Base-by-base conservation (phyloP, 2,888 invertebrate species). In the Polydrusus tereticollis region DNA sequence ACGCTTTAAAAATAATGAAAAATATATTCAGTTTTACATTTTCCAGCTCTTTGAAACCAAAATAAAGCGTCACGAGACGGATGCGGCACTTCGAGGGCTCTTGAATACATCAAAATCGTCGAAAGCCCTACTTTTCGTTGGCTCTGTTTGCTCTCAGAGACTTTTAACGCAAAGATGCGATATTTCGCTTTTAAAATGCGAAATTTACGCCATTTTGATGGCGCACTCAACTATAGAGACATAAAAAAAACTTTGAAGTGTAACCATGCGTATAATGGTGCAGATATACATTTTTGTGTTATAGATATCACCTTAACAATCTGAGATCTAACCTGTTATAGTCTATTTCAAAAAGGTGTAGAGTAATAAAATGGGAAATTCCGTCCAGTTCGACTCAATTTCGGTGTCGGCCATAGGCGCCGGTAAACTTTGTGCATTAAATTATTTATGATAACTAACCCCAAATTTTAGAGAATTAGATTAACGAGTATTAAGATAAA, bases 61-160 rank as follows among this genome's bases (percentile, higher is more conserved):
- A 73, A 73, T 73, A 73, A 69, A 73, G 73, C 69, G 70, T 62
- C 67, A 67, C 47, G 73, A 70, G 73, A 70, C 69, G 70, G 70
- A 73, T 73, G 73, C 70, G 73, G 73, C 70, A 69, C 73, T 70
- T 73, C 62, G 50, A 73, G 73, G 64, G 73, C 65, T 65, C 73
- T 73, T 73, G 73, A 73, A 73, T 73, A 73, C 69, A 73, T 73
- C 73, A 69, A 73, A 73, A 73, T 69, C 73, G 73, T 73, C 73
- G 73, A 73, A 73, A 73, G 73, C 65, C 73, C 73, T 64, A 73
- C 73, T 73, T 73, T 73, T 73, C 64, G 68, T 60, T 50, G 65
- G 63, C 69, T 69, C 62, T 73, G 73, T 73, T 73, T 69, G 73
- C 73, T 73, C 69, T 73, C 55, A 73, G 73, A 65, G 65, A 73